These are phyloP conservation scores for Cyrtorhinus lividipennis DNA, from an alignment of 1,140 invertebrate genomes.

Conservation along the genomic window DNA sequence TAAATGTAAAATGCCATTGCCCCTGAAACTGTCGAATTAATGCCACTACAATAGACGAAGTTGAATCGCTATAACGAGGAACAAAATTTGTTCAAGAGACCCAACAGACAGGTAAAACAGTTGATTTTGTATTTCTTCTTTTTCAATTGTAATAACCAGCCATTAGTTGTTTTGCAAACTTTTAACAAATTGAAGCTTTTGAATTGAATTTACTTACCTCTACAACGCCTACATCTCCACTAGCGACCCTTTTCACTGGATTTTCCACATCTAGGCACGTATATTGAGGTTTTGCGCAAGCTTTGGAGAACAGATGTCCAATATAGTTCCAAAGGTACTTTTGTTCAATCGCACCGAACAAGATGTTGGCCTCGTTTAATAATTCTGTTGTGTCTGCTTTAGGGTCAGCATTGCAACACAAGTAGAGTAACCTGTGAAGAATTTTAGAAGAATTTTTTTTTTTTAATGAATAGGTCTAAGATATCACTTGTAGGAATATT, in stretches of 20 bases:
- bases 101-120: background rate
- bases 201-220: constrained; percentile 32
- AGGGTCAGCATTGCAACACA: constrained; percentile 22
- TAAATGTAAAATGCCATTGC: too few relatives aligned
- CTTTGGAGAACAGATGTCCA: constrained; percentile 49
- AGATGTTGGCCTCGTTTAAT: constrained; percentile 68
- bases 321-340: constrained; percentile 78
- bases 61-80: background rate
- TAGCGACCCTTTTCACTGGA: constrained; percentile 38
- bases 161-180: background rate
- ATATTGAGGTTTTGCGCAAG: constrained; percentile 34
- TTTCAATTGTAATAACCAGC: background rate
- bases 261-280: constrained; percentile 24
- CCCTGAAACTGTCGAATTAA: background rate
- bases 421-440: constrained; percentile 27
- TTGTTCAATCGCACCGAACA: constrained; percentile 72
- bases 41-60: background rate
- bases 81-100: background rate
- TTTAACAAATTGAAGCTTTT: background rate
- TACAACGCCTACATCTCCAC: constrained; percentile 41
- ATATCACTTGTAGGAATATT: background rate
- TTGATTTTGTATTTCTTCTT: background rate
- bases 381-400: constrained; percentile 36
- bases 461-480: background rate
- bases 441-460: background rate